phyloP scores from a whole-genome alignment of 1,140 invertebrate genomes.

The Acromyrmex charruanus region DNA sequence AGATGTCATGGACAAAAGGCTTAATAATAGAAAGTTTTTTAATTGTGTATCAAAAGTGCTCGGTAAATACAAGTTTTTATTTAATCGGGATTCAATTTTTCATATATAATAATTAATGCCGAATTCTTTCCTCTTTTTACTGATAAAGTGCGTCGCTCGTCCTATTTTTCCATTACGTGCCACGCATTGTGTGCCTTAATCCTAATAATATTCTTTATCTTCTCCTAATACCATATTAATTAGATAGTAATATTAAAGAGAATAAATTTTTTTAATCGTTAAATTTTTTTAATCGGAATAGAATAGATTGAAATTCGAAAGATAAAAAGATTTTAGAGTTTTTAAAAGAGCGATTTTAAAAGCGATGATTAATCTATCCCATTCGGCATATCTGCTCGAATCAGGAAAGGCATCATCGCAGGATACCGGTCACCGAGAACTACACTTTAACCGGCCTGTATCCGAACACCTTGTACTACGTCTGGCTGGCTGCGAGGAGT shows the following conservation, averaged over 20 bases:
- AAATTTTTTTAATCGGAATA: neutral
- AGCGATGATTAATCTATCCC: neutral
- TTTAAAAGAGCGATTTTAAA: neutral
- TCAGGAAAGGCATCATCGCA: slow-evolving; percentile 89
- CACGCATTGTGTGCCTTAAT: neutral
- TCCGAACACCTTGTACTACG: slow-evolving; percentile 98
- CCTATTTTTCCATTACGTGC: neutral
- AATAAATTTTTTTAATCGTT: neutral
- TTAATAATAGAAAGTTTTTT: too few species aligned
- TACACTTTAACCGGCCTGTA: slow-evolving; percentile 96
- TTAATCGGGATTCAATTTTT: too few species aligned
- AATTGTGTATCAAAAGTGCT: too few species aligned
- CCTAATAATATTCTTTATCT: neutral
- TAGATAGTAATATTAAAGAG: neutral
- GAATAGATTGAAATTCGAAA: neutral
- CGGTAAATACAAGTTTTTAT: too few species aligned
- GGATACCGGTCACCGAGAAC: slow-evolving; percentile 93
- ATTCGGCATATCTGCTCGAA: slow-evolving; percentile 16
- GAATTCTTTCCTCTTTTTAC: neutral
- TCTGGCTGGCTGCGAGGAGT: slow-evolving; percentile 97
- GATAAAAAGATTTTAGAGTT: neutral
- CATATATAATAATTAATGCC: too few species aligned
- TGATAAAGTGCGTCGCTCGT: neutral
- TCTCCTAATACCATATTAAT: neutral
- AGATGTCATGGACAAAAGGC: too few species aligned